Evolutionary conservation across 2,888 invertebrate genomes (phyloP).

Genomic region (Drosophila mayaguana): DNA sequence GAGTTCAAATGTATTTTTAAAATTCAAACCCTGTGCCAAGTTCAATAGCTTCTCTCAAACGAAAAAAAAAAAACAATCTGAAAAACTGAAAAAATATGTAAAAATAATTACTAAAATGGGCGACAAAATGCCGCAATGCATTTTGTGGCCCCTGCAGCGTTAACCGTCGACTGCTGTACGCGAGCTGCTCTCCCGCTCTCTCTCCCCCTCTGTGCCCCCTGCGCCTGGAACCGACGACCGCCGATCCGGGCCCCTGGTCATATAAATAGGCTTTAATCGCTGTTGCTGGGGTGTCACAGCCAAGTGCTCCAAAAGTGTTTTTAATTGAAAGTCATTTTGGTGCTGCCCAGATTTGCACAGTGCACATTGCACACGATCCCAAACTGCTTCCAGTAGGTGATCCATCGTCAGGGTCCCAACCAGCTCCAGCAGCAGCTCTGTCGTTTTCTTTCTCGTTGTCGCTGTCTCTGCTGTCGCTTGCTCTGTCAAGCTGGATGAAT

Average conservation of each 20-base stretch:
- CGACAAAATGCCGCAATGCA: constrained; percentile 61
- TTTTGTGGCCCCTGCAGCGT: constrained; percentile 62
- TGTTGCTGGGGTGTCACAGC: constrained; percentile 54
- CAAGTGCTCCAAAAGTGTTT: constrained; percentile 65
- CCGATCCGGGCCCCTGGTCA: constrained; percentile 17
- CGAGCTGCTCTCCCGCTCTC: not conserved
- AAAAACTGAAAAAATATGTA: constrained; percentile 43
- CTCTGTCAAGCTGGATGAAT: constrained; percentile 26
- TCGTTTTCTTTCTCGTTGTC: not conserved
- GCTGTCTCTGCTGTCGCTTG: not conserved
- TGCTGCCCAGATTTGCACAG: constrained; percentile 38
- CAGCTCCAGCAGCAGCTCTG: constrained; percentile 19
- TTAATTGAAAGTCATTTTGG: constrained; percentile 71
- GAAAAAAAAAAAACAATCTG: constrained; percentile 18
- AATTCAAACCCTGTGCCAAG: constrained; percentile 75
- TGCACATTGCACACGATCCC: constrained; percentile 3
- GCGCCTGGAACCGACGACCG: constrained; percentile 26
- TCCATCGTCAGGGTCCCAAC: constrained; percentile 27
- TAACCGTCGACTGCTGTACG: constrained; percentile 22
- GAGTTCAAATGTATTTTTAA: constrained; percentile 63
- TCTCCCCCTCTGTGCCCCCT: not conserved
- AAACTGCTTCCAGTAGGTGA: constrained; percentile 22
- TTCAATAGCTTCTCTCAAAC: constrained; percentile 72
- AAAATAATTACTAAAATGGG: constrained; percentile 68
- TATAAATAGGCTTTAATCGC: constrained; percentile 70